Base-by-base conservation (phyloP, 2,113 vertebrate genomes). In the cattle (Bos taurus) region DNA sequence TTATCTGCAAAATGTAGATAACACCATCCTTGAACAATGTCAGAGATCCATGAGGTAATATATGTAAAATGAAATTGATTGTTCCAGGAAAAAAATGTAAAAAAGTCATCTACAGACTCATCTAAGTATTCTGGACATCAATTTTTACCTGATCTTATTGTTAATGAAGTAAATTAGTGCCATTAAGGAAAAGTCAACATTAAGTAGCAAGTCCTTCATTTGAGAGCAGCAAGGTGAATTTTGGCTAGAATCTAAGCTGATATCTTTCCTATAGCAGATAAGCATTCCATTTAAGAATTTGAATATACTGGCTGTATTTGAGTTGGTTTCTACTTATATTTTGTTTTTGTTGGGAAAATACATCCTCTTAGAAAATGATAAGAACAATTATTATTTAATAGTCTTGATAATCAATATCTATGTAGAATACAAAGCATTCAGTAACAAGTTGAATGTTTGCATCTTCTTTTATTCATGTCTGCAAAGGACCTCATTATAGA, bases 131-230 rank as follows among this genome's bases (percentile, higher is more conserved):
- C 50, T 83, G 25, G 46, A 71, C 89, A 57, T 88, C 57, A 94
- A 16, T 52, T 95, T 97, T 97, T 85, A 80, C 77, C 88, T 90
- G 59, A 91, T 94, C 30, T 88, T 95, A 82, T 71, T 97, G 67
- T 97, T 97, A 98, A 91, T 89, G 54, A 92, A 89, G 82, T 36
- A 97, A 95, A 96, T 83, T 91, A 91, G 19, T 74, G 36, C 19
- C 60, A 74, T 78, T 86, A 43, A 48, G 62, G 40, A 64, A 64
- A 50, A 67, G 28, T 88, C 52, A 82, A 82, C 60, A 74, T 96
- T 80, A 78, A 96, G 33, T 3, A 88, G 4, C 12, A 86, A 92
- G 88, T 90, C 64, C 33, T 97, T 95, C 57, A 21, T 71, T 80
- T 92, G 25, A 95, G n/a, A 64, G 10, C 90, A 57, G 1, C 67